Conservation (phyloP, 2,888 invertebrate species). For the Ormyrus pomaceus region DNA sequence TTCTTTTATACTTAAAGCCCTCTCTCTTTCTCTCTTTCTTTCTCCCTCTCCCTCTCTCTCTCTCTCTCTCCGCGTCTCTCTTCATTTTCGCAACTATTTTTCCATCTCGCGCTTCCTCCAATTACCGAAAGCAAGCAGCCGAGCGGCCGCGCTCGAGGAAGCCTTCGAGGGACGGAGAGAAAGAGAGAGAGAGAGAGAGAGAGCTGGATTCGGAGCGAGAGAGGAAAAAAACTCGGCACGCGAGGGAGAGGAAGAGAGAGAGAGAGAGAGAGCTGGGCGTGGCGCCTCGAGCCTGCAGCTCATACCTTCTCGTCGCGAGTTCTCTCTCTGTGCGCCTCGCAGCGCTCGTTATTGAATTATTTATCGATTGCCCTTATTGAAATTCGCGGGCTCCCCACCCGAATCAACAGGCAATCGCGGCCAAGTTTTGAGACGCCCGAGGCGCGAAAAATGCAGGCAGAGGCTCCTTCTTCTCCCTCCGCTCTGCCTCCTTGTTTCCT, state of each 20-base stretch:
- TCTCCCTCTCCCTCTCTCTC: neutral
- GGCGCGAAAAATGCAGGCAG: constrained; percentile 40
- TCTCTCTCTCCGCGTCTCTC: neutral
- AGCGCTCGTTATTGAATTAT: constrained; percentile 30
- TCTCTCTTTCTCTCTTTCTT: too few species aligned
- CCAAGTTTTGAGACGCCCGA: constrained; percentile 24
- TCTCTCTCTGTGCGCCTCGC: neutral
- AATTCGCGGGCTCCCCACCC: constrained; percentile 3
- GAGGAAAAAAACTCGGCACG: constrained; percentile 4
- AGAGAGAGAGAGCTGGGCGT: neutral
- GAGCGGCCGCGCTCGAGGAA: neutral
- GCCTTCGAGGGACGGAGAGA: too few species aligned
- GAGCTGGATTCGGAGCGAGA: too few species aligned
- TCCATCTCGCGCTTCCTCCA: constrained; percentile 5
- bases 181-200: too few species aligned
- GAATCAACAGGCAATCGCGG: constrained; percentile 51
- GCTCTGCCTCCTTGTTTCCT: constrained; percentile 6
- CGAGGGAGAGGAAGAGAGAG: too few species aligned
- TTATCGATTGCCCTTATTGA: constrained; percentile 40
- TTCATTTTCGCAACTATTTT: neutral
- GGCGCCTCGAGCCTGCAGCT: constrained; percentile 15
- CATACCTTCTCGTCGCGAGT: neutral
- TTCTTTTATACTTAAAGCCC: too few species aligned
- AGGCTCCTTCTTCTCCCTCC: constrained; percentile 31
- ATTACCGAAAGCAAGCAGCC: neutral